Percentiles rank a stretch among this genome's conserved stretches.
These are phyloP conservation scores for Apostichopus leukothele DNA, from an alignment of 53 echinoderm and acorn worm genomes.

Conservation along the genomic window DNA sequence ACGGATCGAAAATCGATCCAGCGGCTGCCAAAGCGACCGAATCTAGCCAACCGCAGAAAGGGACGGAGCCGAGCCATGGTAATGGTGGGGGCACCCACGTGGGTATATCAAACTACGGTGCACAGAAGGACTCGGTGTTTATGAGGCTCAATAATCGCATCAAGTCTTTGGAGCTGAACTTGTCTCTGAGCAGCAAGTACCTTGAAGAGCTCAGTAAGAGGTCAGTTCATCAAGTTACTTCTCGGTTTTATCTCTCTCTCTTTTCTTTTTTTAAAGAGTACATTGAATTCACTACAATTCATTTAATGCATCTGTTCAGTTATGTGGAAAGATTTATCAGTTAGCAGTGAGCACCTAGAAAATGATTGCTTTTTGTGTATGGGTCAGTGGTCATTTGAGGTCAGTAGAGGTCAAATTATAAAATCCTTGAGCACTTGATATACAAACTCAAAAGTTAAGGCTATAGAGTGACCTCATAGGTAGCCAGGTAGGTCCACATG, in stretches of 20 bases:
- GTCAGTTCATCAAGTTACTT: constrained; percentile 37
- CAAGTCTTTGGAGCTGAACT: constrained; percentile 88
- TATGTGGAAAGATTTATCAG: background rate
- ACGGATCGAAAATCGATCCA: constrained; percentile 31
- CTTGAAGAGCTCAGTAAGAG: constrained; percentile 95
- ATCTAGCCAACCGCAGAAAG: background rate
- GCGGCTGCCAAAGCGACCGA: constrained; percentile 35
- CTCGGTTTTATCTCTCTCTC: too few species aligned
- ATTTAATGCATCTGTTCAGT: background rate
- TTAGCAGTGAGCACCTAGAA: too few species aligned
- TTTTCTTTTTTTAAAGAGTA: too few species aligned
- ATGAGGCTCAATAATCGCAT: constrained; percentile 99
- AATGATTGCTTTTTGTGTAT: too few species aligned
- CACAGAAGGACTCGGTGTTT: constrained; percentile 90
- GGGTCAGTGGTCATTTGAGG: too few species aligned
- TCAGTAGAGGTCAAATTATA: too few species aligned
- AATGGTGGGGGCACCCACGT: background rate
- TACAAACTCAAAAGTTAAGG: too few species aligned
- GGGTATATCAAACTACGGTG: constrained; percentile 12
- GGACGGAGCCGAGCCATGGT: background rate
- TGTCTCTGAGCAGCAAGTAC: constrained; percentile 88
- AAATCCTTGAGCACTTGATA: too few species aligned
- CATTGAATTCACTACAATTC: too few species aligned
- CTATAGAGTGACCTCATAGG: too few species aligned
- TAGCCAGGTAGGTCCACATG: too few species aligned